Base-by-base conservation (phyloP, 1,140 invertebrate genomes). In the Plutomurus gul region DNA sequence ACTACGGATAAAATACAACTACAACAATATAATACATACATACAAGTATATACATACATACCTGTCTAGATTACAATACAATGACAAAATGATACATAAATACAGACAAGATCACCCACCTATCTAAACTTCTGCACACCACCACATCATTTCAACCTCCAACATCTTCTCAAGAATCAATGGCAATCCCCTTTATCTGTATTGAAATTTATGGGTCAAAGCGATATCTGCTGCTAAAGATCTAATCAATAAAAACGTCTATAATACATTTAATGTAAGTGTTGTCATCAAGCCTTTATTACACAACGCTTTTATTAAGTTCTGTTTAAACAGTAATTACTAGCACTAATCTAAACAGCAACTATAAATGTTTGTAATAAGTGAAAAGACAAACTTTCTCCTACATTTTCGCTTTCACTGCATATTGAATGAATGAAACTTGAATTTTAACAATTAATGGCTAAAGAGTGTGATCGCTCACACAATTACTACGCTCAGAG, bases 131-230 rank as follows among this genome's bases (percentile, higher is more conserved):
- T 33, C 11, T 36, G 27, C 18, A 33, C 27, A 25, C n/a, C 0
- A 25, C 1, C 20, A 47, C 43, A 22, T 51, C 47, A 18, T 65
- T 65, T 25, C 51, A 27, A 56, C 20, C 51, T 30, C 56, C 11
- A 43, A 13, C 56, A 65, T 33, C 56, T 33, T 65, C 56, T 65
- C 27, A 65, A 65, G 30, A 65, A 65, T 65, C 56, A 65, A 65
- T 65, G 56, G 56, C 56, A 65, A 65, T 65, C 51, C 49, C 25
- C 75, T 60, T 30, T 10, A 22, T 18, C 10, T 37, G 20, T 27
- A 39, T 56, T 76, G 33, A 56, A 76, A 76, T 76, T 76, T 46
- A 75, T 76, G 75, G 75, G 75, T 76, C 75, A 76, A 76, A 76
- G 75, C 49, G 75, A 76, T 76, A 49, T 76, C 16, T 60, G 18